These are phyloP conservation scores for Tor tambroides DNA, from an alignment of 2,113 vertebrate species.

Conservation along the genomic window DNA sequence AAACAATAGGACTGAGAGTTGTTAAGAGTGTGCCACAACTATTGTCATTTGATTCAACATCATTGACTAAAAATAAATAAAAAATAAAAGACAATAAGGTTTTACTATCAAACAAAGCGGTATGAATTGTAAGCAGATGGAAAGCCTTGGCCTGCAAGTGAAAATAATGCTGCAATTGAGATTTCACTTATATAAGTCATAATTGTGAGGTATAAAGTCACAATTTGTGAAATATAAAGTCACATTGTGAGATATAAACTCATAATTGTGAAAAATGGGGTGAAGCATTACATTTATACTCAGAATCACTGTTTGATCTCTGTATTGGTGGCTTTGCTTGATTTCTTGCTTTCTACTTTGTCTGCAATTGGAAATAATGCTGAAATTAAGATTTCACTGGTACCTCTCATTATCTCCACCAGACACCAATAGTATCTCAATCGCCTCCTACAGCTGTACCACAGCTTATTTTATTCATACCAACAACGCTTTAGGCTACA, in stretches of 20 bases:
- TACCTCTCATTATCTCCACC: conserved; percentile 9
- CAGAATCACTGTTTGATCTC: not conserved
- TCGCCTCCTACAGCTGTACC: not conserved
- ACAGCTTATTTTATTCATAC: conserved; percentile 20
- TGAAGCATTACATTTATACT: no score
- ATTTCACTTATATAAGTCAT: no score
- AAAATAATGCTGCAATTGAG: no score
- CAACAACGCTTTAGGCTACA: conserved; percentile 22
- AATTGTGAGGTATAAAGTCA: no score
- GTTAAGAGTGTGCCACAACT: not conserved
- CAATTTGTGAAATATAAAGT: no score
- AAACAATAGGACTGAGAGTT: not conserved
- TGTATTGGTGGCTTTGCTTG: no score
- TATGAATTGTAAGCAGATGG: not conserved
- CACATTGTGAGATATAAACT: not conserved
- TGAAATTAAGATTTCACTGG: conserved; percentile 29
- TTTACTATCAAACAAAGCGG: not conserved
- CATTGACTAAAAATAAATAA: not conserved
- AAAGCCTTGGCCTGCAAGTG: not conserved
- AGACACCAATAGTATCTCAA: not conserved
- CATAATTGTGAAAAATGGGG: no score
- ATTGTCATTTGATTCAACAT: not conserved
- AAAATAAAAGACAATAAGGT: not conserved
- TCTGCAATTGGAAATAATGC: conserved; percentile 5
- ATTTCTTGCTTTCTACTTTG: not conserved